Percentiles rank a stretch among this genome's conserved stretches.
phyloP scores from a whole-genome alignment of 2,888 invertebrate genomes.

The Clunio marinus region DNA sequence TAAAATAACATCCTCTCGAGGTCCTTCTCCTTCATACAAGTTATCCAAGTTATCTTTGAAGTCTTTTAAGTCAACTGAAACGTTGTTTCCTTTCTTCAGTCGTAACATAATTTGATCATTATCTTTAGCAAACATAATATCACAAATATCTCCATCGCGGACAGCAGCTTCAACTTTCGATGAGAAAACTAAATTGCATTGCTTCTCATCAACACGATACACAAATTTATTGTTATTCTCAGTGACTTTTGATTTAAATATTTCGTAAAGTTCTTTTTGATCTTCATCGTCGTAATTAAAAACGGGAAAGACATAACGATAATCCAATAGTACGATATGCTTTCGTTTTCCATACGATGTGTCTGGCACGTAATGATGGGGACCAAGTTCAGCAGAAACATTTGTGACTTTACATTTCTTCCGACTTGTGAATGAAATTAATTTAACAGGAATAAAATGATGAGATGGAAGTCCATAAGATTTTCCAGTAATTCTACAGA shows the following conservation, averaged over 20 bases:
- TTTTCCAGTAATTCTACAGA: constrained; percentile 74
- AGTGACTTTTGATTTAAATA: constrained; percentile 59
- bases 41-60: constrained; percentile 54
- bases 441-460: constrained; percentile 73
- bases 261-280: constrained; percentile 59
- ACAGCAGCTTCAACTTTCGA: constrained; percentile 71
- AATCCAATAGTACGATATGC: constrained; percentile 65
- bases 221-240: constrained; percentile 61
- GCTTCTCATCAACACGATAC: constrained; percentile 69
- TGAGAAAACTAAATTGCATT: constrained; percentile 70
- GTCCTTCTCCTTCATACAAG: constrained; percentile 68
- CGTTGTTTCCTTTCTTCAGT: constrained; percentile 67
- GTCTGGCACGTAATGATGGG: constrained; percentile 60
- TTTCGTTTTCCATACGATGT: constrained; percentile 63
- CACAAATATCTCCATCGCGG: constrained; percentile 69
- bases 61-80: constrained; percentile 67
- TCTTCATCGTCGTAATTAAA: constrained; percentile 65
- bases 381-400: constrained; percentile 58
- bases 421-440: constrained; percentile 53
- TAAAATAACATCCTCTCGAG: constrained; percentile 60
- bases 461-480: constrained; percentile 69
- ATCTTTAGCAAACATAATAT: constrained; percentile 71
- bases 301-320: constrained; percentile 69
- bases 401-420: constrained; percentile 64
- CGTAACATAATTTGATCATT: constrained; percentile 70